These are phyloP conservation scores for Drosophila arawakana DNA, from an alignment of 1,140 invertebrate species.

Conservation along the genomic window DNA sequence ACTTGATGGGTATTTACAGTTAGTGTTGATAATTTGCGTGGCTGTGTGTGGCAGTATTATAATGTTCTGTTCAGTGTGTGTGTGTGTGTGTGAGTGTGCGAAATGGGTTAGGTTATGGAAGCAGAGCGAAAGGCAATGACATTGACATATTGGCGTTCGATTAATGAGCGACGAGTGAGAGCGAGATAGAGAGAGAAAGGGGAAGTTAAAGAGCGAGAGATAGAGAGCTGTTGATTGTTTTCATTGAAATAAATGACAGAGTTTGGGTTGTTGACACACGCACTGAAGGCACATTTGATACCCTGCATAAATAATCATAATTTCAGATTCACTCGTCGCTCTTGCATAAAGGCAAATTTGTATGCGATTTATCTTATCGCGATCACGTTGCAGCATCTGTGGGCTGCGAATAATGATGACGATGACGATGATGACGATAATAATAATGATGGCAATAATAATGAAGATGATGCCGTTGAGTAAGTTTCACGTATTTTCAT, in stretches of 20 bases:
- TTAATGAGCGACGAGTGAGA: constrained; percentile 59
- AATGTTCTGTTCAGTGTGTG: background rate
- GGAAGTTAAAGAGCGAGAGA: too few relatives aligned
- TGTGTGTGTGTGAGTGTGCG: constrained; percentile 9
- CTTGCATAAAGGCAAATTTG: constrained; percentile 76
- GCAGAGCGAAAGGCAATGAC: constrained; percentile 50
- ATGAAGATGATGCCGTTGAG: constrained; percentile 4
- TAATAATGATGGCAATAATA: background rate
- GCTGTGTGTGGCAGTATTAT: constrained; percentile 8
- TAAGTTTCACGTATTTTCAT: constrained; percentile 81
- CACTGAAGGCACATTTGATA: constrained; percentile 75
- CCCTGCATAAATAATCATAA: constrained; percentile 77
- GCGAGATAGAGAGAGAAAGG: too few relatives aligned
- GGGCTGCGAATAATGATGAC: constrained; percentile 21
- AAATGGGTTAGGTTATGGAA: constrained; percentile 49
- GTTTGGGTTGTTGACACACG: constrained; percentile 73
- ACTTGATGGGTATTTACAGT: constrained; percentile 25
- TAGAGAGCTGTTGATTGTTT: constrained; percentile 69
- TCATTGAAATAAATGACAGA: constrained; percentile 79
- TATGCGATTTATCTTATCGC: constrained; percentile 80
- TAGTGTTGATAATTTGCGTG: constrained; percentile 31
- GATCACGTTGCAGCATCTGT: constrained; percentile 78
- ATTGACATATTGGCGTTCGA: constrained; percentile 75
- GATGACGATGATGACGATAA: constrained; percentile 7
- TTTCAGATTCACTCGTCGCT: constrained; percentile 52